phyloP scores from a whole-genome alignment of 2,888 invertebrate species.

The Lottia scabra region DNA sequence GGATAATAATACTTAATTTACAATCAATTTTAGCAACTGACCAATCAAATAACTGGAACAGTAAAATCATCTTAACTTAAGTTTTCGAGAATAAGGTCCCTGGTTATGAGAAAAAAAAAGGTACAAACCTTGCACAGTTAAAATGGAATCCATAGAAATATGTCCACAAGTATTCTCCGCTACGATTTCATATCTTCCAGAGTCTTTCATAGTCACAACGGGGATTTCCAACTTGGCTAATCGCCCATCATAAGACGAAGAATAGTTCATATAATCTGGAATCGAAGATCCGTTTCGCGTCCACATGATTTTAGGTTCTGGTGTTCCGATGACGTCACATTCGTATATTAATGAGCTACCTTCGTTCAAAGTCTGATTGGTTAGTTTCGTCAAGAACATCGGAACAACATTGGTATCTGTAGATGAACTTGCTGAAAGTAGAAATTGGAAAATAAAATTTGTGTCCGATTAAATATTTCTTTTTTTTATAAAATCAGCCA shows the following conservation, averaged over 20 bases:
- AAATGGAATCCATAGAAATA: constrained; percentile 45
- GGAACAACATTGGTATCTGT: constrained; percentile 47
- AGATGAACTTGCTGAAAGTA: constrained; percentile 30
- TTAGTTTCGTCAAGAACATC: constrained; percentile 48
- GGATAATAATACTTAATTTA: too few relatives aligned
- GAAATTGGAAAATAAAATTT: not conserved
- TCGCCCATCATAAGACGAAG: constrained; percentile 48
- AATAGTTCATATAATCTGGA: constrained; percentile 24
- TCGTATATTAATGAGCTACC: constrained; percentile 49
- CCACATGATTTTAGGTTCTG: constrained; percentile 52
- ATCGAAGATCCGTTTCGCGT: constrained; percentile 39
- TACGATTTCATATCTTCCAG: constrained; percentile 52
- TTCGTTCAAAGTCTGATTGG: constrained; percentile 42
- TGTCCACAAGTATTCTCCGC: constrained; percentile 52
- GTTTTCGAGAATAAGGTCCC: too few relatives aligned
- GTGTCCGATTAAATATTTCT: too few relatives aligned
- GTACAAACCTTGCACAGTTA: constrained; percentile 50
- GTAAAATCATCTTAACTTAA: too few relatives aligned
- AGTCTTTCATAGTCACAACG: constrained; percentile 41
- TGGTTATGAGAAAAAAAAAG: too few relatives aligned
- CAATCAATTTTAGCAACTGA: too few relatives aligned
- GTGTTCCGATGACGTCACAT: constrained; percentile 57
- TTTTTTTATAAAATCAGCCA: too few relatives aligned
- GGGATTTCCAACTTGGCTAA: constrained; percentile 48
- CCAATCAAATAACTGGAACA: too few relatives aligned